Evolutionary conservation across 2,797 vertebrate species (phyloP), one percentile per base, ranked within the genome.

Genomic region (Neopelma chrysocephalum): DNA sequence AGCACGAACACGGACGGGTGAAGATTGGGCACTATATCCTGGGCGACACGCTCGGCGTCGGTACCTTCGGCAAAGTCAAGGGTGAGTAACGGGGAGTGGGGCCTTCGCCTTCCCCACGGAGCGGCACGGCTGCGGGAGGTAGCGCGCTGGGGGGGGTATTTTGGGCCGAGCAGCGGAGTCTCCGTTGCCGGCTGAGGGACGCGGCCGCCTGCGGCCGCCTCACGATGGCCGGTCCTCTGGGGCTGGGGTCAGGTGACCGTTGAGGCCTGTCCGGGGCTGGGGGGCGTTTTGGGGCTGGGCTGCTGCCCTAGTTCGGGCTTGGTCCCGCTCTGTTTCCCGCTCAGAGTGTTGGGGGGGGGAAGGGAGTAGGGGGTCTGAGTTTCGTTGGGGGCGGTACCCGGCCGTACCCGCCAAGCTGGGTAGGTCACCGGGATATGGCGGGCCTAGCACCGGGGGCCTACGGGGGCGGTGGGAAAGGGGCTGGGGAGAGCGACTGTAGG

Each of bases 11-110:
- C 68, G 99, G 99, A 95, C 98, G 99, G 97, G 99, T 99, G 94
- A 99, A 99, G 98, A 99, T 99, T 29, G 99, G 99, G 86, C 99
- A 99, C 96, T 99, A 99, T 90, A 99, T 99, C 93, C 96, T 99
- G 45, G 99, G 99, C 53, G 99, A 99, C 94, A 99, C 99, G 20
- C 98, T 99, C 20, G 99, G 99, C 64, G 99, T 99, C 73, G 99
- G 99, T 71, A 58, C 56, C 56, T 58, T 58, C 56, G 56, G 56
- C 56, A 58, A 58, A 58, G 56, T 56, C 32, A 56, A 56, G 54
- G 32, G 54, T 56, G 20, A 56, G 54, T n/a, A 13, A 56, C 32
- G 20, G 54, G 20, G 32, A 56, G 54, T 15, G 54, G 32, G 32
- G 32, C 54, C 54, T 56, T 71, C 3, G 13, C 32, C 26, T 71